Conservation (phyloP, 2,888 invertebrate species). For the Drosophila meridionalis region DNA sequence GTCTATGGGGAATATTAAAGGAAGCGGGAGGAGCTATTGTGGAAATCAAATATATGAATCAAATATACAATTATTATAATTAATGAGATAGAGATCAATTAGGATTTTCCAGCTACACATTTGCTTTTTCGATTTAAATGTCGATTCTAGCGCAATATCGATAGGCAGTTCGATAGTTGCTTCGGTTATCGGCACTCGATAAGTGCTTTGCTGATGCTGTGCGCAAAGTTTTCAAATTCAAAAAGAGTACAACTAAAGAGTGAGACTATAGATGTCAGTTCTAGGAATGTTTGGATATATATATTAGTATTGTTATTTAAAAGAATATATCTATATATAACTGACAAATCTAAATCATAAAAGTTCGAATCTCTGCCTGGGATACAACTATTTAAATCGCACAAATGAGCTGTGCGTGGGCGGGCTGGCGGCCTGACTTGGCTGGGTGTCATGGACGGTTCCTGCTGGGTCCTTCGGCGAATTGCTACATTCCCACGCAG, state of each 20-base stretch:
- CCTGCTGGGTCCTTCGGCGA: slow-evolving; percentile 41
- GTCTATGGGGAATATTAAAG: neutral
- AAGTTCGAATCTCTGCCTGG: neutral
- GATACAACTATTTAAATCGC: neutral
- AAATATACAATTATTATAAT: neutral
- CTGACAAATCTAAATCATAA: neutral
- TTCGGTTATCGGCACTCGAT: neutral
- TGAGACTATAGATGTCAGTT: neutral
- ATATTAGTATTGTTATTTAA: neutral
- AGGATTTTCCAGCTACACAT: neutral
- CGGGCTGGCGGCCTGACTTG: slow-evolving; percentile 6
- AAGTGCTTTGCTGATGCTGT: neutral
- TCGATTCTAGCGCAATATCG: neutral
- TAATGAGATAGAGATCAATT: too few species aligned
- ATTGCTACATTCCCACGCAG: slow-evolving; percentile 55
- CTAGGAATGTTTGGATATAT: neutral
- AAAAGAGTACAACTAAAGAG: too few species aligned
- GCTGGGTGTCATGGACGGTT: slow-evolving; percentile 36
- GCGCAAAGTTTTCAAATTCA: slow-evolving; percentile 1
- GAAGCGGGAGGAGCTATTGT: neutral
- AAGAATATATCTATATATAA: neutral
- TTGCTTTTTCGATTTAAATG: neutral
- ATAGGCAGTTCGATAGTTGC: neutral
- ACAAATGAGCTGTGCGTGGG: slow-evolving; percentile 9
- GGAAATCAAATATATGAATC: neutral